Percentiles rank a stretch among this genome's conserved stretches.
phyloP scores from a whole-genome alignment of 2,113 vertebrate genomes.

The Jacana jacana region DNA sequence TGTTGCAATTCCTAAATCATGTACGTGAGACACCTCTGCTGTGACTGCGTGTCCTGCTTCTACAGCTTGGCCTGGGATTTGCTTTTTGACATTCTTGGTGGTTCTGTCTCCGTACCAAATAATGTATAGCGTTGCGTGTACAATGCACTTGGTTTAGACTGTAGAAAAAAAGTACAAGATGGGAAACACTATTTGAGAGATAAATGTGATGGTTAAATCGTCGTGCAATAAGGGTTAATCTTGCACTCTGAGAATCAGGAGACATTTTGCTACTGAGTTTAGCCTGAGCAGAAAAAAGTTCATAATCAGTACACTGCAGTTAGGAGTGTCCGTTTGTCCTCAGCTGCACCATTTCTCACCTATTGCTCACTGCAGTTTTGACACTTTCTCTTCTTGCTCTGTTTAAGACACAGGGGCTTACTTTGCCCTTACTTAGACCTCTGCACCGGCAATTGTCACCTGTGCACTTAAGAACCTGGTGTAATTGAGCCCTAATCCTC shows the following conservation, averaged over 20 bases:
- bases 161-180: not conserved
- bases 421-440: not conserved
- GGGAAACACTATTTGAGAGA: not conserved
- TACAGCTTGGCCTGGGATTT: not conserved
- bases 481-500: not conserved
- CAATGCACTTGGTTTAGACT: not conserved
- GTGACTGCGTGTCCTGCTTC: not conserved
- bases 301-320: not conserved
- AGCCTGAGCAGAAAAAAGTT: not conserved
- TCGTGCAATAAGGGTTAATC: not conserved
- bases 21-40: rapidly evolving
- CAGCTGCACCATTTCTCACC: not conserved
- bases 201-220: not conserved
- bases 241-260: not conserved
- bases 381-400: not conserved
- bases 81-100: not conserved
- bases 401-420: not conserved
- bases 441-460: not conserved
- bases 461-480: not conserved
- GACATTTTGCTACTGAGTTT: not conserved
- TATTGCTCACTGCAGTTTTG: not conserved
- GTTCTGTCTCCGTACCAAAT: not conserved
- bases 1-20: not conserved
- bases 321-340: not conserved
- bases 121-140: not conserved